These are phyloP conservation scores for Acanthosepion lycidas DNA, from an alignment of 2,888 invertebrate species.

Conservation along the genomic window DNA sequence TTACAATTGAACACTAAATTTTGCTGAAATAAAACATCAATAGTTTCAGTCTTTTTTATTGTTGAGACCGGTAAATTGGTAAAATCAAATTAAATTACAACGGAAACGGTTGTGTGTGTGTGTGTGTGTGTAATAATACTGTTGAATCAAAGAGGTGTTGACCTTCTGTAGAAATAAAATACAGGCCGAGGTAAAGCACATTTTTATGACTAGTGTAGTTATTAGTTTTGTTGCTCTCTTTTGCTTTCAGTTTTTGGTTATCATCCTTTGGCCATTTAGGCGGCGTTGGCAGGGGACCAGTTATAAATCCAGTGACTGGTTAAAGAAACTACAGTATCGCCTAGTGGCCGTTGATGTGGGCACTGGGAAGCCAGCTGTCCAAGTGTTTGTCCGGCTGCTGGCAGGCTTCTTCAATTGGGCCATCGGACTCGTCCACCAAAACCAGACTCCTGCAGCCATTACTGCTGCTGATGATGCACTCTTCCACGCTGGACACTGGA, in stretches of 20 bases:
- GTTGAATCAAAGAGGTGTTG: not conserved
- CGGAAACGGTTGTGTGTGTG: not conserved
- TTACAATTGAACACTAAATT: not conserved
- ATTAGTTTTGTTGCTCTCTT: not conserved
- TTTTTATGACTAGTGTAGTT: not conserved
- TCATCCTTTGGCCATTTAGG: not conserved
- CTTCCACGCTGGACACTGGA: not conserved
- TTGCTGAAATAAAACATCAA: not conserved
- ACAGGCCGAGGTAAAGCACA: not conserved
- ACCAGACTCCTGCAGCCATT: not conserved
- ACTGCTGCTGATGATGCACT: not conserved
- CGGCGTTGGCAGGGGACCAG: not conserved
- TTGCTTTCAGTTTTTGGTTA: not conserved
- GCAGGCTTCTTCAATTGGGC: not conserved
- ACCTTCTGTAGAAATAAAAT: not conserved
- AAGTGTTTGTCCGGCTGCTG: not conserved
- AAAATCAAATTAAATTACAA: no score
- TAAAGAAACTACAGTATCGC: not conserved
- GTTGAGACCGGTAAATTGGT: not conserved
- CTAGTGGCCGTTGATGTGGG: not conserved
- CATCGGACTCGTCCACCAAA: not conserved
- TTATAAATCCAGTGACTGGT: not conserved
- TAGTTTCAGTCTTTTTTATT: not conserved
- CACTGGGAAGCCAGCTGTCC: constrained; percentile 43
- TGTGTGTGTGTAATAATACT: not conserved